Evolutionary conservation across 1,140 invertebrate species (phyloP).

Genomic region (Mactra quadrangularis): DNA sequence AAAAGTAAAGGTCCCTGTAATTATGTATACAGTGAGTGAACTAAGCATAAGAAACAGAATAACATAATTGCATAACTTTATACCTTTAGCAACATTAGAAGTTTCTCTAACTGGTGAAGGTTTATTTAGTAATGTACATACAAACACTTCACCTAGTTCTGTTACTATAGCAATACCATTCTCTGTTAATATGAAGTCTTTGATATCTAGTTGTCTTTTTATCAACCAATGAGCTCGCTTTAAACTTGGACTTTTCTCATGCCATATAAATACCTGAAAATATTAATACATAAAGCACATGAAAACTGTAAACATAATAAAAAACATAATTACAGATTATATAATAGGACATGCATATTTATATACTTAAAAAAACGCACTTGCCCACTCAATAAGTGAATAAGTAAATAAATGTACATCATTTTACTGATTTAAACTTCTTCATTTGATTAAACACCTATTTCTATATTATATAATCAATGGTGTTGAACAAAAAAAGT

Average conservation of each 20-base stretch:
- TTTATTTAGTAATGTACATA: slow-evolving; percentile 81
- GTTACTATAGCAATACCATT: slow-evolving; percentile 87
- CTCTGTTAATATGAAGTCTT: slow-evolving; percentile 86
- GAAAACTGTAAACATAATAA: background rate
- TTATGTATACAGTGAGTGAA: too few species aligned
- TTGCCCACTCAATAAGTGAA: too few species aligned
- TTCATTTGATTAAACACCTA: too few species aligned
- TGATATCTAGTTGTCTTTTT: slow-evolving; percentile 86
- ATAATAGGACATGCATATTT: too few species aligned
- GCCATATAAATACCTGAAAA: slow-evolving; percentile 86
- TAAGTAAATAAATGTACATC: too few species aligned
- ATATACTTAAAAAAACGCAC: background rate
- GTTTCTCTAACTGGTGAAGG: slow-evolving; percentile 57
- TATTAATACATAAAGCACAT: background rate
- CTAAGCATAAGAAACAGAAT: background rate
- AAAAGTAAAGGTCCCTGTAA: too few species aligned
- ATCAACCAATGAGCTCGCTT: slow-evolving; percentile 87
- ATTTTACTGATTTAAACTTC: too few species aligned
- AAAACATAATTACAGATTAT: background rate
- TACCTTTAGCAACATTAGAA: slow-evolving; percentile 53
- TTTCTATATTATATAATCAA: too few species aligned
- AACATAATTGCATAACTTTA: too few species aligned
- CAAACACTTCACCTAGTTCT: slow-evolving; percentile 88
- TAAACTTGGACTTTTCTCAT: slow-evolving; percentile 86
- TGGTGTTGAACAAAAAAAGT: too few species aligned